These are phyloP conservation scores for Aphis gossypii DNA, from an alignment of 1,140 invertebrate species.

Conservation along the genomic window DNA sequence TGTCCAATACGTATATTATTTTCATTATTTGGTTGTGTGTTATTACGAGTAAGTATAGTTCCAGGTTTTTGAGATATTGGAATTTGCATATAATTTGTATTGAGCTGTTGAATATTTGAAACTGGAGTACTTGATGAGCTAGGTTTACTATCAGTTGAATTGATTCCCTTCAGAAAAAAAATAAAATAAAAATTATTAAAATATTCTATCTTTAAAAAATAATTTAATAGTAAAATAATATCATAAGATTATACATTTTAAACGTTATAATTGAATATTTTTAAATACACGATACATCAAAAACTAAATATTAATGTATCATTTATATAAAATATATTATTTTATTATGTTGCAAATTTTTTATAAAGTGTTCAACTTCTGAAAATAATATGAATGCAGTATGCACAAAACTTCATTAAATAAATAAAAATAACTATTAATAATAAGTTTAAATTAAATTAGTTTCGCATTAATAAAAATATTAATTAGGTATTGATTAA, in stretches of 20 bases:
- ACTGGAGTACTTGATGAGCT: not conserved
- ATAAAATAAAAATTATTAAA: not conserved
- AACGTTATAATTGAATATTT: not conserved
- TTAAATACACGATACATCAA: not conserved
- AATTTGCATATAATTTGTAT: slow-evolving; percentile 44
- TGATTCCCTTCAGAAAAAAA: not conserved
- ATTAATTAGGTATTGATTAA: not conserved
- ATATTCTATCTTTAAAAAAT: not conserved
- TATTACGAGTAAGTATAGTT: not conserved
- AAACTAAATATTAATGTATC: not conserved
- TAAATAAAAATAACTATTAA: not conserved
- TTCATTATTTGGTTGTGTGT: not conserved
- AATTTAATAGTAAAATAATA: not conserved
- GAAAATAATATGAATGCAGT: too few species aligned
- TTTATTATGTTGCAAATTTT: not conserved
- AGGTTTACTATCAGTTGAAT: slow-evolving; percentile 8
- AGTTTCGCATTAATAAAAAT: not conserved
- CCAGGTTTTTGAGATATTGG: slow-evolving; percentile 38
- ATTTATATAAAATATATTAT: not conserved
- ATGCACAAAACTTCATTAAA: not conserved
- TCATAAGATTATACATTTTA: not conserved
- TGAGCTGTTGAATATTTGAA: slow-evolving; percentile 24
- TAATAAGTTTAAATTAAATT: not conserved
- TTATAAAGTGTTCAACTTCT: not conserved
- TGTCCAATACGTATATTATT: slow-evolving; percentile 27